These are phyloP conservation scores for Piscicola geometra DNA, from an alignment of 2,888 invertebrate species.

Conservation along the genomic window DNA sequence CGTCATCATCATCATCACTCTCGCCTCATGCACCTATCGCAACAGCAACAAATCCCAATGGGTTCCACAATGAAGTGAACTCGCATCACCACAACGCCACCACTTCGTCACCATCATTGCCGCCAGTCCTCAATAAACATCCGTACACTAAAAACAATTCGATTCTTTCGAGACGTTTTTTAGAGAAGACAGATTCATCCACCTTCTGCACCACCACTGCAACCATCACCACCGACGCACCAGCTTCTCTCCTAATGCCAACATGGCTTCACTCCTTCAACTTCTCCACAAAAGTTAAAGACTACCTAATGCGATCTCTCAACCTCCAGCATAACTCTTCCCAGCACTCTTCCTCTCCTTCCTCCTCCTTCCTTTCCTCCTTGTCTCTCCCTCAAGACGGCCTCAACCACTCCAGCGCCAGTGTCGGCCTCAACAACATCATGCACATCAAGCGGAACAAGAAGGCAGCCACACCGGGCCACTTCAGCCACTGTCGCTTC, in stretches of 20 bases:
- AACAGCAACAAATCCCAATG: too few species aligned
- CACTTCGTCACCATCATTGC: too few species aligned
- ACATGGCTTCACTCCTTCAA: neutral
- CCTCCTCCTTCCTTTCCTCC: too few species aligned
- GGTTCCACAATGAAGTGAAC: too few species aligned
- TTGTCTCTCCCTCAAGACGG: neutral
- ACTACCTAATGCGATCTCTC: neutral
- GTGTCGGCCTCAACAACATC: constrained; percentile 2
- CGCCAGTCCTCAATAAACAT: too few species aligned
- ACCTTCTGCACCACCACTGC: neutral
- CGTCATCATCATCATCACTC: too few species aligned
- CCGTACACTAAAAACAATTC: too few species aligned
- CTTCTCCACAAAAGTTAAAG: constrained; percentile 1
- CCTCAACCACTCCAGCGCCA: neutral
- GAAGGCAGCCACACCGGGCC: neutral
- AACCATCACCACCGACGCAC: neutral
- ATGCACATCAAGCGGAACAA: constrained; percentile 10
- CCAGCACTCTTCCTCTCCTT: neutral
- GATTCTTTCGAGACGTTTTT: too few species aligned
- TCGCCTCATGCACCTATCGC: too few species aligned
- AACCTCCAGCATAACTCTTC: neutral
- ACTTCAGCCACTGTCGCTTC: neutral
- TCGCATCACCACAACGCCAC: too few species aligned
- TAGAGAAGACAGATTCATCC: too few species aligned
- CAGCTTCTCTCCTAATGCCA: neutral